Evolutionary conservation across 2,888 invertebrate species (phyloP).

Genomic region (Zygogramma bicolorata): DNA sequence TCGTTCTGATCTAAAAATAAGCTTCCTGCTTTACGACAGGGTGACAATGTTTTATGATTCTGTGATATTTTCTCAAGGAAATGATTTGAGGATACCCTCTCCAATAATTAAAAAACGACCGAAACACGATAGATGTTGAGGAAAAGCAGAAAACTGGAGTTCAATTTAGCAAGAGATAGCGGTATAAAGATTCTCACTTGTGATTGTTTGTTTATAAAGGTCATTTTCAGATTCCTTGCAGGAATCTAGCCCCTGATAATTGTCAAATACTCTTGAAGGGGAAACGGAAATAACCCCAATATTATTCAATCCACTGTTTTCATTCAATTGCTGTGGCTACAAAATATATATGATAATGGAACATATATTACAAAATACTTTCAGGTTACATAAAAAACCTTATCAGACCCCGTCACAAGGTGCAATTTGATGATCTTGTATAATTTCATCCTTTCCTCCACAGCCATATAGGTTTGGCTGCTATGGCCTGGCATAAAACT

Average conservation of each 20-base stretch:
- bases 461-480: too few species aligned
- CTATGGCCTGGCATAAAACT: too few species aligned
- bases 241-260: not conserved
- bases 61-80: not conserved
- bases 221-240: not conserved
- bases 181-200: not conserved
- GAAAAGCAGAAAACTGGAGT: not conserved
- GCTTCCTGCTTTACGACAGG: constrained; percentile 29
- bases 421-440: not conserved
- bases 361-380: too few species aligned
- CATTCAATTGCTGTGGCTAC: not conserved
- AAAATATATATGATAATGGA: not conserved
- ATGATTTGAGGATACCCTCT: not conserved
- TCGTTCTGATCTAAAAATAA: constrained; percentile 39
- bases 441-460: not conserved
- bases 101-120: not conserved
- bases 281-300: too few species aligned
- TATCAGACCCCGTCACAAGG: not conserved
- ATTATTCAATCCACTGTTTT: not conserved
- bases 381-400: not conserved
- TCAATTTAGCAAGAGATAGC: not conserved
- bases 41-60: not conserved
- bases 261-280: not conserved
- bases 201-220: not conserved
- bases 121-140: not conserved